Percentiles rank a stretch among this genome's conserved stretches.
phyloP scores from a whole-genome alignment of 2,888 invertebrate species.

The Clivina fossor region DNA sequence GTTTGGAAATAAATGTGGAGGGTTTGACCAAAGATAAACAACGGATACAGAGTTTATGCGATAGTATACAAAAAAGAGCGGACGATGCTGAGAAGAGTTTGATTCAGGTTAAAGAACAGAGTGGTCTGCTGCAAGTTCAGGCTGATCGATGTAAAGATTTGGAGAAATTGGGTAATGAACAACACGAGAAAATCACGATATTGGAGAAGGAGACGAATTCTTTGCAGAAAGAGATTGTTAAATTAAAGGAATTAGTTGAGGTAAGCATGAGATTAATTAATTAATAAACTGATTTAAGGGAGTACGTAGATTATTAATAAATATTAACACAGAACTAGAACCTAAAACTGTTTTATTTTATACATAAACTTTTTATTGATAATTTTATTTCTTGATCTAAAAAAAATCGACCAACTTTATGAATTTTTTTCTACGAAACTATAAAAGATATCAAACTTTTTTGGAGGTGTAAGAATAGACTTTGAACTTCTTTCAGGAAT shows the following conservation, averaged over 20 bases:
- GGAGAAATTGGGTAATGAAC: constrained; percentile 67
- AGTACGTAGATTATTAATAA: no score
- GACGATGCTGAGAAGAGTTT: constrained; percentile 72
- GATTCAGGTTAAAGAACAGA: constrained; percentile 57
- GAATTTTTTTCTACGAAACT: no score
- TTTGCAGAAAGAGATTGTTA: constrained; percentile 77
- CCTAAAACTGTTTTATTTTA: no score
- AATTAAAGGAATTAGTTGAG: constrained; percentile 78
- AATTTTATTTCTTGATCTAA: no score
- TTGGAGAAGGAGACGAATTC: constrained; percentile 76
- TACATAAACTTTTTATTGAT: no score
- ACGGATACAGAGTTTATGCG: constrained; percentile 76
- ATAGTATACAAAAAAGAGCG: constrained; percentile 79
- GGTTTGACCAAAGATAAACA: constrained; percentile 80
- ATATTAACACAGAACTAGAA: no score
- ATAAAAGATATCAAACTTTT: no score
- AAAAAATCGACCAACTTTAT: no score
- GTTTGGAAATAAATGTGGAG: constrained; percentile 75
- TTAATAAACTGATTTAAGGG: no score
- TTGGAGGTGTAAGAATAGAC: no score
- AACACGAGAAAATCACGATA: constrained; percentile 69
- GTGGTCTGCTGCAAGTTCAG: constrained; percentile 61
- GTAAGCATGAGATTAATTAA: no score
- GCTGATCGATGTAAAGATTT: constrained; percentile 62
- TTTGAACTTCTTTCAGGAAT: no score